These are phyloP conservation scores for Protomyctophum bolini DNA, from an alignment of 2,113 vertebrate genomes.

Conservation along the genomic window DNA sequence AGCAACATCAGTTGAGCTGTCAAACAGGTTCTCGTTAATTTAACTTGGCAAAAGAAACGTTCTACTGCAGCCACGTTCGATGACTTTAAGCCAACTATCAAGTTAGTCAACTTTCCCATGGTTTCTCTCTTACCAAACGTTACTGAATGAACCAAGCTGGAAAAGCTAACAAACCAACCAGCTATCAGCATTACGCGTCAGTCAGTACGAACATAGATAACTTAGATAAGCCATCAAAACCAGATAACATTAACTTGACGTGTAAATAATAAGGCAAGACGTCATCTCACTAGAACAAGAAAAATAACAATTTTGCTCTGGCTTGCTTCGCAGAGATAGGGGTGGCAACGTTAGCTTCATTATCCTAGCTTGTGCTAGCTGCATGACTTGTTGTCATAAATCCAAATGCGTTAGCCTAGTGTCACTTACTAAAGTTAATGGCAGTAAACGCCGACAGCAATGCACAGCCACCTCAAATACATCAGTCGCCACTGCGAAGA, in stretches of 20 bases:
- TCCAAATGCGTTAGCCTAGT: background rate
- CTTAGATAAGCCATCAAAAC: background rate
- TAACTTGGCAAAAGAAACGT: background rate
- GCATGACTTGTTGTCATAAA: background rate
- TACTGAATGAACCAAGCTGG: background rate
- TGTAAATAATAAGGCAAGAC: background rate
- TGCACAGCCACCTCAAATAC: fast-evolving
- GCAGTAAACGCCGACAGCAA: fast-evolving
- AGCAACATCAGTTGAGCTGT: background rate
- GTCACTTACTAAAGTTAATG: background rate
- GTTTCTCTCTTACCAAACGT: constrained; percentile 15
- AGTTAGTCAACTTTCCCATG: constrained; percentile 11
- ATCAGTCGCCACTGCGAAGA: background rate
- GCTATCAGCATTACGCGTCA: constrained; percentile 3
- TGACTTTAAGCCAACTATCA: background rate
- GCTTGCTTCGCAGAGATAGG: background rate
- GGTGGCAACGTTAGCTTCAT: constrained; percentile 25
- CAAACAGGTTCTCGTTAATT: background rate
- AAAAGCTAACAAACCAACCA: background rate
- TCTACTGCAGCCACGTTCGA: background rate
- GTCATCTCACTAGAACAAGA: constrained; percentile 8
- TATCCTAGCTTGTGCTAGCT: background rate
- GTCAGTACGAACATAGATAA: background rate
- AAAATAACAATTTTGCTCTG: constrained; percentile 12
- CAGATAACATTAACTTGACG: background rate